Base-by-base conservation (phyloP, 2,797 vertebrate species). In the Atherinosoma microstoma region DNA sequence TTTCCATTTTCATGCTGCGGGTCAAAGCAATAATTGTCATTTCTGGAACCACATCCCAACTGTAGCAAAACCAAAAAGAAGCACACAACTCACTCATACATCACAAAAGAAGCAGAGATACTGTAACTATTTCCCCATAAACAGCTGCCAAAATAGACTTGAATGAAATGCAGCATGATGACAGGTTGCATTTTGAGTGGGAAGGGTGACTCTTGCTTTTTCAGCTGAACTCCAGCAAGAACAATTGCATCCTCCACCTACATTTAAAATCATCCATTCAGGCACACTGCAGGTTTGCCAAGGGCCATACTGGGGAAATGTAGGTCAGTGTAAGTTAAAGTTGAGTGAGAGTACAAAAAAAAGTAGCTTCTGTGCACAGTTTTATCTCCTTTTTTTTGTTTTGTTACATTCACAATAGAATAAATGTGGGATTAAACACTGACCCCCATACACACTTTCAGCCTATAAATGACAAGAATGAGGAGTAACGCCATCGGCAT, bases 261-360 rank as follows among this genome's bases (percentile, higher is more conserved):
- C 57, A 66, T 68, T 64, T 24, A 54, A 58, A 70, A 83, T 75
- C 68, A 78, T 77, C 84, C 73, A 83, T 78, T 70, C 69, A 73
- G 64, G 72, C 63, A 47, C 24, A 77, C 59, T 75, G 60, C 69
- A 54, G 70, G 69, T 76, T 84, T 40, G 83, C 84, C 76, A 75
- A 35, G 27, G 76, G 85, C 70, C 65, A 83, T 80, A 70, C 27
- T 61, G 56, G 56, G 67, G 60, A 83, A 89, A 90, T 84, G 72
- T 88, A 84, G 82, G 80, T 85, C 86, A 80, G 47, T 64, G 29
- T 62, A 64, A 75, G 80, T 54, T 72, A 59, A 78, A 68, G 79
- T 67, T 64, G 54, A 75, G 47, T 16, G n/a, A 70, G 64, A 78
- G 62, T 67, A 59, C 58, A 82, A 22, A 70, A 54, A 73, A 64